Base-by-base conservation (phyloP, 1,140 invertebrate genomes). In the Mylabris phalerata region DNA sequence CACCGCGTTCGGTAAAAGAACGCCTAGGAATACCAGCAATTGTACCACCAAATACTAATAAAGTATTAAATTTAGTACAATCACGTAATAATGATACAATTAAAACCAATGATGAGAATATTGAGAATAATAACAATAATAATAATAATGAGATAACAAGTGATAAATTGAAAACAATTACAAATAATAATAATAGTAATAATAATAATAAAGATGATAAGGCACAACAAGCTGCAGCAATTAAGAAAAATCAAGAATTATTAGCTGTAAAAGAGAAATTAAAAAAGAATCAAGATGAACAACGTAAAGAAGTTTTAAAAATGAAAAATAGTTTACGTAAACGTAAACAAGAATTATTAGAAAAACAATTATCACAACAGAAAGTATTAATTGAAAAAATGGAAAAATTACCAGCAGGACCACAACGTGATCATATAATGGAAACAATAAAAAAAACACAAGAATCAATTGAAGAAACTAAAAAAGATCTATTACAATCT, bases 281-380 rank as follows among this genome's bases (percentile, higher is more conserved):
- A 9, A 84, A 83, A 62, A 84, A 84, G 66, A 81, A 81, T 43
- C 79, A 84, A 38, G 84, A 88, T 62, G 81, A 85, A 59, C 83
- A 86, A 52, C 78, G 81, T 25, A 78, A 84, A 68, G 86, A 89
- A 64, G 85, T 84, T 7, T 67, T 84, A 3, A 88, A 88, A 66
- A 76, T 89, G 10, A 85, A 85, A 10, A 80, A 81, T 46, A 85
- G 92, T 71, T 74, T 92, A 46, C 80, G 87, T 7, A 87, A 88
- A 62, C 75, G 88, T 0, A 90, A 89, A 60, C 88, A 90, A 69
- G 84, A 86, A 62, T 69, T 93, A 13, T 67, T 94, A 3, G 82
- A 89, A 50, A 91, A 88, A 60, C 88, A 92, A 67, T 71, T 93
- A 9, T 79, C 82, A 10, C 86, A 93, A 63, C 87, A 93, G 66